phyloP scores from a whole-genome alignment of 35 echinoderm and acorn worm genomes.

The Antedon bifida region DNA sequence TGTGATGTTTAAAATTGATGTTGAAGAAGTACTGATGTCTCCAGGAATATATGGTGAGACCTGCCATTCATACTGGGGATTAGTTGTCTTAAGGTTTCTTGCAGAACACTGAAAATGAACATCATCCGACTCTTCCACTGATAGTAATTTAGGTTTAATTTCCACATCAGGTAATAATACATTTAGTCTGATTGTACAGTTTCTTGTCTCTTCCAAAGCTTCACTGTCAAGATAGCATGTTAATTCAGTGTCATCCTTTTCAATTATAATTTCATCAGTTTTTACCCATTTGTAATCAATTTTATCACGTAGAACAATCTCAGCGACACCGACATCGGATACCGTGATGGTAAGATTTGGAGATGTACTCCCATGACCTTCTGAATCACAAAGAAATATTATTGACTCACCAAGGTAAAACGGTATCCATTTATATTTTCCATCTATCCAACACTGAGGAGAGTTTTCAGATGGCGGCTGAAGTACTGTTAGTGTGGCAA shows the following conservation, averaged over 20 bases:
- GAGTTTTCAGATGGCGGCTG: not conserved
- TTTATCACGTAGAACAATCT: not conserved
- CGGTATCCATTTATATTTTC: not conserved
- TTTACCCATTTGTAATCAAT: not conserved
- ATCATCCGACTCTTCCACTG: too few relatives aligned
- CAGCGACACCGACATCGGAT: not conserved
- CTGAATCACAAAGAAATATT: not conserved
- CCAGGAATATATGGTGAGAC: not conserved
- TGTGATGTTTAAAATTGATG: not conserved
- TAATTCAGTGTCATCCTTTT: not conserved
- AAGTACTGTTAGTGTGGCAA: not conserved
- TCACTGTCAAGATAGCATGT: not conserved
- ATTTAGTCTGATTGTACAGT: not conserved
- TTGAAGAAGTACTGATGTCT: not conserved
- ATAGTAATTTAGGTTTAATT: too few relatives aligned
- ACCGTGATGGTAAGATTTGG: not conserved
- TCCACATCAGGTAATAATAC: too few relatives aligned
- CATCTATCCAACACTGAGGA: not conserved
- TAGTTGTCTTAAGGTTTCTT: too few relatives aligned
- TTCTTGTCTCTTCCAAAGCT: not conserved
- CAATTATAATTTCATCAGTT: not conserved
- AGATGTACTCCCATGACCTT: not conserved
- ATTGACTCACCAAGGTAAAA: not conserved
- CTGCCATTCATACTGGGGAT: not conserved
- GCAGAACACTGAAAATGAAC: too few relatives aligned